A percentile compares a stretch with the other conserved stretches of the same genome.
phyloP scores from a whole-genome alignment of 2,113 vertebrate genomes.

The Pyxicephalus adspersus region DNA sequence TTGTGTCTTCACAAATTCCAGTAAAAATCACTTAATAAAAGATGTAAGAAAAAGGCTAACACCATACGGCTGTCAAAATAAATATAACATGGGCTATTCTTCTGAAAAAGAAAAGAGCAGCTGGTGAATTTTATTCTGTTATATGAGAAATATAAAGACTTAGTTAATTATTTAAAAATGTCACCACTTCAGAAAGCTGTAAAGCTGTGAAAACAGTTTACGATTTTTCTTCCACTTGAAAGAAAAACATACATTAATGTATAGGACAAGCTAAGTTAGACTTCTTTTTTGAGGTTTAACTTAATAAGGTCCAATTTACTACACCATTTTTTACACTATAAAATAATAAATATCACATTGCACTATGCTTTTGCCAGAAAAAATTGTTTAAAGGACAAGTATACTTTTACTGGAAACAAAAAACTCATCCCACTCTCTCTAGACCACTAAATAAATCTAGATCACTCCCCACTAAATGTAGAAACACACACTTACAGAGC shows the following conservation, averaged over 20 bases:
- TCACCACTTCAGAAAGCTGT: constrained; percentile 18
- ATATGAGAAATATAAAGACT: not conserved
- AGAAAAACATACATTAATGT: constrained; percentile 2
- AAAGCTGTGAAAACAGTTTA: not conserved
- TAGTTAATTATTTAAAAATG: constrained; percentile 33
- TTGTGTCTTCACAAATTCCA: not conserved
- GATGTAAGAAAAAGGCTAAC: not conserved
- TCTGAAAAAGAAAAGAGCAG: constrained; percentile 6
- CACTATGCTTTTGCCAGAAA: not conserved
- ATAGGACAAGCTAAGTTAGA: not conserved
- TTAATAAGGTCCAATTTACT: not conserved
- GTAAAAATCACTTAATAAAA: not conserved
- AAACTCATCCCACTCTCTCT: too few species aligned
- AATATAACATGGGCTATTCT: not conserved
- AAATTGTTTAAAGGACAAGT: too few species aligned
- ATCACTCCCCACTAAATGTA: too few species aligned
- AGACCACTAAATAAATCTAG: too few species aligned
- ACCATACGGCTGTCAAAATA: not conserved
- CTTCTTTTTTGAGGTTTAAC: not conserved
- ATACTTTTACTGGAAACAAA: too few species aligned
- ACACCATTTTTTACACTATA: too few species aligned
- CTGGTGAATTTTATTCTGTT: not conserved
- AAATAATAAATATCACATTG: not conserved
- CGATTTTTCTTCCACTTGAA: not conserved
- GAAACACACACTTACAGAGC: too few species aligned